phyloP scores from a whole-genome alignment of 1,140 invertebrate species.

The Hycleus phaleratus region DNA sequence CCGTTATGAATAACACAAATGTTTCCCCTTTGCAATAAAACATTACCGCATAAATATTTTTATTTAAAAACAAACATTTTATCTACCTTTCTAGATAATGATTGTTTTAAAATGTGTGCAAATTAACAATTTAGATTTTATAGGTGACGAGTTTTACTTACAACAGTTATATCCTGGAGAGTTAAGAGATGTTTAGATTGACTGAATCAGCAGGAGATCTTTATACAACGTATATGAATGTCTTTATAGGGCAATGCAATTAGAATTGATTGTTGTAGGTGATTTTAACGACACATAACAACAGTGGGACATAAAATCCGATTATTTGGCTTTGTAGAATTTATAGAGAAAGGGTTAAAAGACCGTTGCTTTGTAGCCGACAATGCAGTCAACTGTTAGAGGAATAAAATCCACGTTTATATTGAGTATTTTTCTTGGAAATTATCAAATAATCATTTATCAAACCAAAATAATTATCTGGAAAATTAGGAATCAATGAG shows the following conservation, averaged over 20 bases:
- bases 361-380: conserved; percentile 5
- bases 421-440: too few relatives aligned
- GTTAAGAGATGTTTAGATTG: conserved; percentile 36
- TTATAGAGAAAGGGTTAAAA: conserved; percentile 26
- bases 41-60: too few relatives aligned
- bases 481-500: too few relatives aligned
- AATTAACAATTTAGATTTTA: conserved; percentile 32
- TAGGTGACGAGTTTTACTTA: conserved; percentile 31
- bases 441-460: too few relatives aligned
- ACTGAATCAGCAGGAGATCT: conserved; percentile 33
- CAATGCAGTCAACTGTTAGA: too few relatives aligned
- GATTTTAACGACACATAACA: conserved; percentile 36
- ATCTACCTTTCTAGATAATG: too few relatives aligned
- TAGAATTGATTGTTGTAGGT: conserved; percentile 41
- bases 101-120: too few relatives aligned
- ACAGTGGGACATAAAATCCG: conserved; percentile 33
- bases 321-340: conserved; percentile 34
- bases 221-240: conserved; percentile 30
- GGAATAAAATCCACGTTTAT: too few relatives aligned
- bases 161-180: conserved; percentile 28
- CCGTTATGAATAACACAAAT: not conserved
- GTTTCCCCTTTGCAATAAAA: too few relatives aligned
- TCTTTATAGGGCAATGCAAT: conserved; percentile 39
- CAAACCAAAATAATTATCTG: too few relatives aligned
- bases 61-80: too few relatives aligned